Evolutionary conservation across 2,113 vertebrate species (phyloP), one percentile per base, ranked within the genome.

Genomic region (Meriones unguiculatus): DNA sequence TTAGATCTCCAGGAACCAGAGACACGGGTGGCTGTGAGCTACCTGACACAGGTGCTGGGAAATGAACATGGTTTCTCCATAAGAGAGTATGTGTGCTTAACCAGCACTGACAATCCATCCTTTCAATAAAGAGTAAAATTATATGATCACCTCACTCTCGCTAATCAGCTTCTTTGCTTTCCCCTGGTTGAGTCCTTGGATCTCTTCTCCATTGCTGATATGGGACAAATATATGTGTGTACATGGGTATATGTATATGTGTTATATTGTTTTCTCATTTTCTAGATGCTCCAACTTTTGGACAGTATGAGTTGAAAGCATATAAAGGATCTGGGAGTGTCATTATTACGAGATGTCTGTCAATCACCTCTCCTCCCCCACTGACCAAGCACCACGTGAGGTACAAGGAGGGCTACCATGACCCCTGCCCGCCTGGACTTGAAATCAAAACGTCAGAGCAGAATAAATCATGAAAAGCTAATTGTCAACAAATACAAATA

Each of bases 141-240:
- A 54, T 30, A 25, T 92, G 72, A 72, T 59, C 22, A 25, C 11
- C 67, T 59, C 25, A 70, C 7, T 93, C 85, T 72, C 80, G 2
- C 54, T 89, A 80, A 75, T 65, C 52, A 46, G 10, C 7, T 72
- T 4, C 22, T 87, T 70, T 87, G 35, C 76, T 81, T 94, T 93
- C 65, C 35, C n/a, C n/a, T 90, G 0, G 1, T 80, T 88, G 15
- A 80, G 8, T 85, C 38, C 12, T 69, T 86, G 15, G 17, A 50
- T 91, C 5, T 89, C 65, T 94, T 95, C 80, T 67, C 62, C 35
- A 88, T 54, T 90, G 24, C 32, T 92, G 84, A 81, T 0, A 80
- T 90, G 84, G 85, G 50, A 84, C 25, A 84, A 90, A 93, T 15
- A 5, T 46, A 46, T 46, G 46, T 46, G 46, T 46, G 46, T 46